Evolutionary conservation across 2,113 vertebrate genomes (phyloP), one percentile per base, ranked within the genome.

Genomic region (Cranoglanis bouderius): DNA sequence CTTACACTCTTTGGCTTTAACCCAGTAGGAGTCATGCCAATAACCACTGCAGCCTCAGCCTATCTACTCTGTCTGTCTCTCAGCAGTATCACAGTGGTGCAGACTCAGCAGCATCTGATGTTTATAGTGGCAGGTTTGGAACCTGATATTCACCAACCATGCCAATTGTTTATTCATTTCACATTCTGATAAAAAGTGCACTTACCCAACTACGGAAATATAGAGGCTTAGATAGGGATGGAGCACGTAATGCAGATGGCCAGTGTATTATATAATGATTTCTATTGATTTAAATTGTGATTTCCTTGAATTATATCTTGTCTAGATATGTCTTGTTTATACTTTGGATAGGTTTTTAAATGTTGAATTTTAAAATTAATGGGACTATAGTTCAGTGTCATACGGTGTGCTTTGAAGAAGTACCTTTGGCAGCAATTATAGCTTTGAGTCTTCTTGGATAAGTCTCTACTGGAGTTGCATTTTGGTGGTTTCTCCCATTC

Each of bases 21-120:
- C 49, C 81, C 70, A 78, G 85, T 57, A 51, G 85, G 81, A 87
- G 21, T 43, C 24, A 61, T 78, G 89, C 85, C 89, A 84, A 40
- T 63, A 84, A 67, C 70, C 35, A 13, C 61, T 65, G 85, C 87
- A 85, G 82, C n/a, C 8, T 63, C 70, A 84, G 43, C 40, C 85
- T 40, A 16, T 83, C 29, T 51, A 18, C 32, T 32, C 29, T n/a
- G 26, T 46, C 18, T 57, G 35, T 86, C 2, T 55, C 46, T 74
- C 32, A 57, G 67, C 21, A 29, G 0, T n/a, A 83, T 59, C 16
- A 61, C 38, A 59, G 40, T 13, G n/a, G 18, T 87, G 88, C 88
- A 55, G 38, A 84, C 24, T 89, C 85, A 87, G 80, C 85, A 51
- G 61, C 26, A 63, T 72, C 38, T 83, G 80, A 67, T 21, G 26